Evolutionary conservation across 2,797 vertebrate genomes (phyloP), one percentile per base, ranked within the genome.

Genomic region (Scolopax rusticola): DNA sequence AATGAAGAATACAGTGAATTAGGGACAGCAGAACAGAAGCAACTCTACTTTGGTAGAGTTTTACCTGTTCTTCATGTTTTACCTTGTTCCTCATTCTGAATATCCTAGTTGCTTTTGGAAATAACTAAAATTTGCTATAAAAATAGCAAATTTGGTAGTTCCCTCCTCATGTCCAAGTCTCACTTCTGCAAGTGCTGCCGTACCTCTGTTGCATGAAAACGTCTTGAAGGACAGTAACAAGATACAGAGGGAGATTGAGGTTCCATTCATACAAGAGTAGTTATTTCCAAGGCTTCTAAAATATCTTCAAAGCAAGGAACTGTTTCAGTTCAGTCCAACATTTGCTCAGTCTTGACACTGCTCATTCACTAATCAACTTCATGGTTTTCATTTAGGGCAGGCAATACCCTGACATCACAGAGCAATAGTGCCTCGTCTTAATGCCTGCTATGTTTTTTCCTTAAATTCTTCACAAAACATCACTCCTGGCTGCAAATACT

Each of bases 1-100:
- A 94, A 4, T 78, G 85, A 81, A 75, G 89, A 88, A 84, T 38
- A 82, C 67, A 94, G 70, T 64, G 87, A 89, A 93, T 90, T 95
- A 87, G 74, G 63, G 73, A 90, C 63, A 88, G 60, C 40, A 53
- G 51, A 94, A 78, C 67, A 93, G 90, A 91, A 88, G 53, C 53
- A 83, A 60, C 67, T 89, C 47, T 77, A 21, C 78, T 86, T 84
- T 68, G 67, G 41, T 88, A 74, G 33, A 33, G 33, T 33, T 33
- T 33, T 33, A 33, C 33, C 33, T 33, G 33, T 33, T 33, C 33
- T 33, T 94, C 24, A 12, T 70, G 51, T 48, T 89, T 84, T 79
- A 56, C 70, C 77, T 82, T 36, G n/a, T 57, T 63, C 36, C 91
- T 88, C n/a, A 32, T 82, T 93, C 47, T 68, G 45, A 87, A 45